Conservation (phyloP, 2,888 invertebrate genomes). For the Limnephilus marmoratus region DNA sequence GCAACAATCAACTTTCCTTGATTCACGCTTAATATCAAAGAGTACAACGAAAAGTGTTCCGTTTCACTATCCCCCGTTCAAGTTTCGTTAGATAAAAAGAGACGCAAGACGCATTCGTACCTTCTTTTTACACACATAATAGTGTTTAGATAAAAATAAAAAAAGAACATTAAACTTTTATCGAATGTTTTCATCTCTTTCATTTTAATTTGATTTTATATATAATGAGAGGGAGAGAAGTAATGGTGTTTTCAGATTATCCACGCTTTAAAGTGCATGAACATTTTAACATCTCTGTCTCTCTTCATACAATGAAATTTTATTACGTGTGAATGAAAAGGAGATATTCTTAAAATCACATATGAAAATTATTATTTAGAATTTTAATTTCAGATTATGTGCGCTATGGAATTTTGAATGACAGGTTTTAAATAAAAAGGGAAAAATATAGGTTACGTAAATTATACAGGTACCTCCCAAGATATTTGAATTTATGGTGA, state of each 20-base stretch:
- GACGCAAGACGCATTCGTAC: not conserved
- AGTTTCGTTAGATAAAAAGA: not conserved
- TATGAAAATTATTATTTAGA: not conserved
- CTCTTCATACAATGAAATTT: not conserved
- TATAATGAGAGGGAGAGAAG: not conserved
- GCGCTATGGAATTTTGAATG: not conserved
- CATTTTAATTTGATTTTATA: not conserved
- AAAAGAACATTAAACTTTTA: not conserved
- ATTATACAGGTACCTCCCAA: not conserved
- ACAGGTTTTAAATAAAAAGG: not conserved
- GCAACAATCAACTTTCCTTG: conserved; percentile 21
- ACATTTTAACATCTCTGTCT: not conserved
- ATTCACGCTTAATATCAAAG: conserved; percentile 4
- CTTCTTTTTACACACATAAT: conserved; percentile 17
- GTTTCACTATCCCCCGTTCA: not conserved
- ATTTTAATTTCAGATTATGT: not conserved
- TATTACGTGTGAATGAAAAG: not conserved
- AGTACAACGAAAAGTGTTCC: not conserved
- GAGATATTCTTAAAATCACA: conserved; percentile 5
- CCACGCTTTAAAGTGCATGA: conserved; percentile 6
- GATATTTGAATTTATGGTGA: not conserved
- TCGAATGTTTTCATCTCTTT: not conserved
- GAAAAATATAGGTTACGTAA: not conserved
- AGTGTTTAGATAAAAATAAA: conserved; percentile 31
- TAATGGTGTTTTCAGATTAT: conserved; percentile 37